A percentile compares a stretch with the other conserved stretches of the same genome.
phyloP scores from a whole-genome alignment of 2,797 vertebrate genomes.

The Erpetoichthys calabaricus region DNA sequence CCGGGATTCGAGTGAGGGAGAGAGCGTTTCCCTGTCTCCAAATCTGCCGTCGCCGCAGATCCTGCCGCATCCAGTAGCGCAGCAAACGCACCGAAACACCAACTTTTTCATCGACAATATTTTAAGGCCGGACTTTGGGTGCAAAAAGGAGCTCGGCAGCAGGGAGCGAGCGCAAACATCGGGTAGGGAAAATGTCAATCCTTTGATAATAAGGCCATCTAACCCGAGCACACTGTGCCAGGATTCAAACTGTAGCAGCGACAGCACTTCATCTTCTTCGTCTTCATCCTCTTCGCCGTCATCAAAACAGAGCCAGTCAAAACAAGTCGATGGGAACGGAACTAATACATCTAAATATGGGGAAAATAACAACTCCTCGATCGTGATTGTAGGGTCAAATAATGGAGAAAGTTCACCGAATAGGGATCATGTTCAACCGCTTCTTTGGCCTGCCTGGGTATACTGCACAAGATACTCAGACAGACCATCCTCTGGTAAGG shows the following conservation, averaged over 20 bases:
- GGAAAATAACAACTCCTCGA: slow-evolving; percentile 62
- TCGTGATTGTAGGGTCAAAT: slow-evolving; percentile 62
- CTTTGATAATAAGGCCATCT: slow-evolving; percentile 55
- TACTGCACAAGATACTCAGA: slow-evolving; percentile 94
- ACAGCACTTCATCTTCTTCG: slow-evolving; percentile 59
- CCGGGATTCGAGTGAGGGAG: slow-evolving; percentile 67
- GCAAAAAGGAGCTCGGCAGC: slow-evolving; percentile 65
- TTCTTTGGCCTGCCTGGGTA: slow-evolving; percentile 93
- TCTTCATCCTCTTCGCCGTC: slow-evolving; percentile 48
- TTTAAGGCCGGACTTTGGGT: slow-evolving; percentile 87
- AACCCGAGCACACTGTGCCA: slow-evolving; percentile 59
- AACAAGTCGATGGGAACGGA: slow-evolving; percentile 49
- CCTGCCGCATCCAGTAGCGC: slow-evolving; percentile 57
- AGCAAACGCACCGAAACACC: slow-evolving; percentile 75
- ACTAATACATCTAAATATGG: slow-evolving; percentile 47
- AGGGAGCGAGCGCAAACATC: slow-evolving; percentile 61
- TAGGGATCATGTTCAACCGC: slow-evolving; percentile 64
- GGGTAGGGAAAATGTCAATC: slow-evolving; percentile 70
- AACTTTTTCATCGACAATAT: slow-evolving; percentile 97
- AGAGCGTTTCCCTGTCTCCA: slow-evolving; percentile 75
- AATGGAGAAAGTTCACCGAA: slow-evolving; percentile 53
- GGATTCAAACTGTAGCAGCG: slow-evolving; percentile 75
- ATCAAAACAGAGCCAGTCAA: slow-evolving; percentile 42
- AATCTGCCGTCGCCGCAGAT: slow-evolving; percentile 61
- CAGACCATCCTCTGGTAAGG: slow-evolving; percentile 94